Conservation (phyloP, 2,888 invertebrate species). For the Boloria selene region DNA sequence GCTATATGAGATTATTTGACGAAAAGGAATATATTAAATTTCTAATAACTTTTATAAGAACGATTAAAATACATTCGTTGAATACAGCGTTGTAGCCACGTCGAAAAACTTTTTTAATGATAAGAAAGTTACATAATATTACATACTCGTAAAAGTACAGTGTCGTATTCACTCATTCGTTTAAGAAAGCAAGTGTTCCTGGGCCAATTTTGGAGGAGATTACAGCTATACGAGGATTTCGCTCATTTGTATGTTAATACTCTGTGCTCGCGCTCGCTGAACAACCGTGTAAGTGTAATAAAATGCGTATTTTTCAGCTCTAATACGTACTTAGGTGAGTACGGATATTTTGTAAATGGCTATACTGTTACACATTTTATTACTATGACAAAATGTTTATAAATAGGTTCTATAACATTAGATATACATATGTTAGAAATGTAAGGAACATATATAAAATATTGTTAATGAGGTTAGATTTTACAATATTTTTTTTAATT, state of each 20-base stretch:
- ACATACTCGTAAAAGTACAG: conserved; percentile 11
- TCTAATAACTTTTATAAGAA: no score
- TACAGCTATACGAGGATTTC: conserved; percentile 24
- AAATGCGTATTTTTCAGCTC: conserved; percentile 23
- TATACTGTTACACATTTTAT: conserved; percentile 4
- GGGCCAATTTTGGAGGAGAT: conserved; percentile 28
- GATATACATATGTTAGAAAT: not conserved
- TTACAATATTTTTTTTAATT: not conserved
- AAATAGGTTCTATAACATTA: no score
- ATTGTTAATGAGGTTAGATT: no score
- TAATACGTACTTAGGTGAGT: conserved; percentile 5
- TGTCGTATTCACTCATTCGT: conserved; percentile 29
- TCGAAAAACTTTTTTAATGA: no score
- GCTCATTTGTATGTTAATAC: conserved; percentile 31
- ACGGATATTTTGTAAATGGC: conserved; percentile 17
- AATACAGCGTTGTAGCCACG: no score
- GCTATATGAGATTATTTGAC: no score
- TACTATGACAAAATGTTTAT: not conserved
- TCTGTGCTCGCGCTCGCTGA: conserved; percentile 14
- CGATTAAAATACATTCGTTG: no score
- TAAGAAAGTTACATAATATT: not conserved
- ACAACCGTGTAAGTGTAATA: conserved; percentile 21
- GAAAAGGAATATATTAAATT: no score
- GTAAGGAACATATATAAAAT: not conserved
- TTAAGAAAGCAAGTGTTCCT: conserved; percentile 32